Evolutionary conservation across 2,888 invertebrate genomes (phyloP).

Genomic region (Laothoe populi): DNA sequence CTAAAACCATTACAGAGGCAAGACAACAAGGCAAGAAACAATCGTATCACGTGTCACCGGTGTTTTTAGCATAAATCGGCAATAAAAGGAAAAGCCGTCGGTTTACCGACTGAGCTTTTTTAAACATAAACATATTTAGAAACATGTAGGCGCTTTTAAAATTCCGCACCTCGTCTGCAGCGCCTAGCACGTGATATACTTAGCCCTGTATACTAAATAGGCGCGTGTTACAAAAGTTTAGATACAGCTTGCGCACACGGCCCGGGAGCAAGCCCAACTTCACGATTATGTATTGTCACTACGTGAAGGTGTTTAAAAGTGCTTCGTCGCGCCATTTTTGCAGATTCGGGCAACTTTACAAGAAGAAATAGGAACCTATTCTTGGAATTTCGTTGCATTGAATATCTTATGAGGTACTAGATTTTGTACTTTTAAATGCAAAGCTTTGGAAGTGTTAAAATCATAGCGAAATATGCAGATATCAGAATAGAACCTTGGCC

Average conservation of each 20-base stretch:
- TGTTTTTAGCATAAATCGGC: constrained; percentile 33
- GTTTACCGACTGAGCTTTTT: constrained; percentile 51
- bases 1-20: constrained; percentile 23
- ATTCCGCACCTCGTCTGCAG: constrained; percentile 54
- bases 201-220: constrained; percentile 73
- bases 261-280: constrained; percentile 33
- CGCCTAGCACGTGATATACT: constrained; percentile 80
- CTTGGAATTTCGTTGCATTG: constrained; percentile 35
- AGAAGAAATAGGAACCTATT: neutral
- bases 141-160: constrained; percentile 75
- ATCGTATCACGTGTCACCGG: constrained; percentile 24
- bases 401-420: constrained; percentile 29
- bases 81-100: constrained; percentile 32
- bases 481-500: too few relatives aligned
- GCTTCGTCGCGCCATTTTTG: constrained; percentile 38
- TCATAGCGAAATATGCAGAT: too few relatives aligned
- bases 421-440: too few relatives aligned
- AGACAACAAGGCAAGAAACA: constrained; percentile 20
- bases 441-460: too few relatives aligned
- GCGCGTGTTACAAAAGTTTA: constrained; percentile 49
- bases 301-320: constrained; percentile 54
- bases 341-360: constrained; percentile 32
- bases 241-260: constrained; percentile 61
- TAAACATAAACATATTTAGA: constrained; percentile 69
- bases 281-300: constrained; percentile 40